Conservation (phyloP, 2,113 vertebrate genomes). For the Grantiella picta region DNA sequence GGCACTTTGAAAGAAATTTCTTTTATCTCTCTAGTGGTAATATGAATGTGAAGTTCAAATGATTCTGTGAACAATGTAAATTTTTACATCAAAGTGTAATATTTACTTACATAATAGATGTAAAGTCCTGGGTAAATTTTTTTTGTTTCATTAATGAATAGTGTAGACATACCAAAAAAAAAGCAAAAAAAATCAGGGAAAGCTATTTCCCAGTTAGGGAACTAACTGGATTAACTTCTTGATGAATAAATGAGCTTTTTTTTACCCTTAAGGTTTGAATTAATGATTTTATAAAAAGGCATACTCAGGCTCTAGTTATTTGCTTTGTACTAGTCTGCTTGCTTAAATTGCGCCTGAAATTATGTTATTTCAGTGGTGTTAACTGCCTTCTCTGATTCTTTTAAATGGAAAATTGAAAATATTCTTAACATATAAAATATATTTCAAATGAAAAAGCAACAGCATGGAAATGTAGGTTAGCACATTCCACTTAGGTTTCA, state of each 20-base stretch:
- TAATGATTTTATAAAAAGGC: conserved; percentile 63
- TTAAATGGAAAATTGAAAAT: neutral
- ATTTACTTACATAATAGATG: conserved; percentile 48
- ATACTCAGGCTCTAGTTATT: neutral
- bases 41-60: conserved; percentile 10
- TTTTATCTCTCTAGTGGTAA: neutral
- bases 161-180: neutral
- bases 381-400: neutral
- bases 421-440: neutral
- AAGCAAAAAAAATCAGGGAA: neutral
- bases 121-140: neutral
- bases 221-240: conserved; percentile 36
- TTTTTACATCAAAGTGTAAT: conserved; percentile 19
- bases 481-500: neutral
- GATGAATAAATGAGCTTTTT: conserved; percentile 44
- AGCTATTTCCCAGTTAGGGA: neutral
- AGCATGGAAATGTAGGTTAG: neutral
- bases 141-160: conserved; percentile 41
- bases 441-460: neutral
- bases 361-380: neutral
- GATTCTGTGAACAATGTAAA: neutral
- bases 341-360: conserved; percentile 12
- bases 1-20: neutral
- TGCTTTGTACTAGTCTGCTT: conserved; percentile 40
- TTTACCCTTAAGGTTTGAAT: conserved; percentile 67